These are phyloP conservation scores for Limnephilus auricula DNA, from an alignment of 2,888 invertebrate genomes.

Conservation along the genomic window DNA sequence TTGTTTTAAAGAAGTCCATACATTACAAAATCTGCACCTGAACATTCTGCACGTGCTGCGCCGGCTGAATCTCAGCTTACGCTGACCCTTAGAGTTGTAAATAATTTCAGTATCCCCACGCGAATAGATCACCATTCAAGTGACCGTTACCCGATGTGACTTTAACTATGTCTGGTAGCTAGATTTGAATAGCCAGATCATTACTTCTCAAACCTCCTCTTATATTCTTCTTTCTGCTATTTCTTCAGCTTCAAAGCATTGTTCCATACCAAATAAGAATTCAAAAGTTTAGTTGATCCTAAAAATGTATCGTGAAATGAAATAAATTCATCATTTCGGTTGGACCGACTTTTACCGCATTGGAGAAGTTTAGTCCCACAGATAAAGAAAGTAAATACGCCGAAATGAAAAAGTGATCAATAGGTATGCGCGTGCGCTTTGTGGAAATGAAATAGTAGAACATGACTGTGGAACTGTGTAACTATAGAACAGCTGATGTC, in stretches of 20 bases:
- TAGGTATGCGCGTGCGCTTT: conserved; percentile 53
- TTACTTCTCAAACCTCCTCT: background rate
- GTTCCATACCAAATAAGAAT: background rate
- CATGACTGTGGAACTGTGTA: background rate
- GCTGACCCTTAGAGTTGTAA: too few species aligned
- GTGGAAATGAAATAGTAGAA: conserved; percentile 24
- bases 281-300: background rate
- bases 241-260: background rate
- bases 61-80: too few species aligned
- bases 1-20: too few species aligned
- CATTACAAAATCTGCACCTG: too few species aligned
- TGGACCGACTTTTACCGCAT: background rate
- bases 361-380: background rate
- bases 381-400: conserved; percentile 4
- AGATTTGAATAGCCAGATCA: background rate
- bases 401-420: conserved; percentile 39
- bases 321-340: background rate
- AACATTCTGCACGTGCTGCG: too few species aligned
- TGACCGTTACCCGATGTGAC: background rate
- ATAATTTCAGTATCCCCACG: background rate
- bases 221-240: background rate
- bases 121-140: background rate
- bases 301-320: background rate
- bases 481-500: conserved; percentile 47
- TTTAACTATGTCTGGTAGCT: background rate